These are phyloP conservation scores for Apteryx mantelli DNA, from an alignment of 2,113 vertebrate genomes.

Conservation along the genomic window DNA sequence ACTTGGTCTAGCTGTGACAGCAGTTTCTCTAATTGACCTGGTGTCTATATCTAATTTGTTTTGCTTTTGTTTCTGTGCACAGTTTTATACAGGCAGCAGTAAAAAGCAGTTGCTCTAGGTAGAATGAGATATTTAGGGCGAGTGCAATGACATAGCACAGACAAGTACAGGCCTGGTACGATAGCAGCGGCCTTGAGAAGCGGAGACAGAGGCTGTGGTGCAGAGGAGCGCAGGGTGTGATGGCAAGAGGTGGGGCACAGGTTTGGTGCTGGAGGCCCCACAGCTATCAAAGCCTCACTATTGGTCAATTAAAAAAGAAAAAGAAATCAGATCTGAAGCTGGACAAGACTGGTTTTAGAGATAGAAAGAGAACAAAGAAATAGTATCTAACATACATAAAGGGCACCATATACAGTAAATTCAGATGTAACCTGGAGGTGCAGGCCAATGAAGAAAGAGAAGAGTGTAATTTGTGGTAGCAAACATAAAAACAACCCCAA, in stretches of 20 bases:
- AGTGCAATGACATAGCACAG: background rate
- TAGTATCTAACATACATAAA: background rate
- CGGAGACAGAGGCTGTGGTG: background rate
- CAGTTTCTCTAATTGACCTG: background rate
- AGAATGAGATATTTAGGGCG: background rate
- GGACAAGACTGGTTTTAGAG: background rate
- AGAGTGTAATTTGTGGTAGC: background rate
- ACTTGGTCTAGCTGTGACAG: background rate
- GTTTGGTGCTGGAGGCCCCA: background rate
- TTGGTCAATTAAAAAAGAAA: background rate
- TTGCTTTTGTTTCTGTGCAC: background rate
- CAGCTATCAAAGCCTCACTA: background rate
- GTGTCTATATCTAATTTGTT: background rate
- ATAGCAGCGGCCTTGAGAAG: background rate
- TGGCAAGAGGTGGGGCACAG: background rate
- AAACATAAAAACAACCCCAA: background rate
- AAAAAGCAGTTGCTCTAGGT: background rate
- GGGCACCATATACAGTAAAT: background rate
- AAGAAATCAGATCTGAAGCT: background rate
- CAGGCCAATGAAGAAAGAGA: background rate
- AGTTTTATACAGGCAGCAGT: background rate
- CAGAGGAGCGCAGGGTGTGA: fast-evolving
- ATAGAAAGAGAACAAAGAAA: background rate
- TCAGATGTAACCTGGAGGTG: background rate
- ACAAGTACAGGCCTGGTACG: background rate